Evolutionary conservation across 2,888 invertebrate genomes (phyloP), one percentile per base, ranked within the genome.

Genomic region (Tromatobia lineatoria): DNA sequence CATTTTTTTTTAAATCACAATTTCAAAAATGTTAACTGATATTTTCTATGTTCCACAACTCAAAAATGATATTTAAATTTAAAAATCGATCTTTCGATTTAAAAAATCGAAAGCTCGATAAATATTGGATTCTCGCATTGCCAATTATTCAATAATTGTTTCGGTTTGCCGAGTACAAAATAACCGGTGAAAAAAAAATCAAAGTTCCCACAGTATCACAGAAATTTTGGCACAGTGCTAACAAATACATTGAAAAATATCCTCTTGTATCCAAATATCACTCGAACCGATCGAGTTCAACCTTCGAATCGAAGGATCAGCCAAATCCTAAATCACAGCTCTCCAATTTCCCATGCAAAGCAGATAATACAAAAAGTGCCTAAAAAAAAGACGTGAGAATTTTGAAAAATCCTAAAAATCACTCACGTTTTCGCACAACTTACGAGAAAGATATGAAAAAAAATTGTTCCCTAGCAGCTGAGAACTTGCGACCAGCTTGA

Each of bases 401-500:
- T 38, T 10, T 67, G 67, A 10, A 42, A 50, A 50, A 77, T 29
- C 3, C 20, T 0, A 10, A 18, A 71, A 50, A 3, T 29, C 29
- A 29, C 29, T 3, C n/a, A n/a, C n/a, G n/a, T n/a, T 29, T 18
- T 52, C 59, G n/a, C 75, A 57, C n/a, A 61, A 80, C 67, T 52
- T 73, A 76, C 52, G 54, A 77, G 74, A 69, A 23, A 38, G 34
- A 23, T 8, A 15, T 13, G n/a, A 59, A 75, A 64, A 42, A 70
- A 80, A 38, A 15, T 13, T 6, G 29, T 20, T 23, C 3, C 45
- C 29, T 67, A 77, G 74, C 90, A 88, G 89, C 89, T 87, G 90
- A 88, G 80, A 74, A 81, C 18, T 66, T 69, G 6, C 38, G 38
- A 29, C 78, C 82, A 69, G 83, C 74, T 69, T 25, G 80, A 75